phyloP scores from a whole-genome alignment of 2,113 vertebrate genomes.

The Macroglossus sobrinus region DNA sequence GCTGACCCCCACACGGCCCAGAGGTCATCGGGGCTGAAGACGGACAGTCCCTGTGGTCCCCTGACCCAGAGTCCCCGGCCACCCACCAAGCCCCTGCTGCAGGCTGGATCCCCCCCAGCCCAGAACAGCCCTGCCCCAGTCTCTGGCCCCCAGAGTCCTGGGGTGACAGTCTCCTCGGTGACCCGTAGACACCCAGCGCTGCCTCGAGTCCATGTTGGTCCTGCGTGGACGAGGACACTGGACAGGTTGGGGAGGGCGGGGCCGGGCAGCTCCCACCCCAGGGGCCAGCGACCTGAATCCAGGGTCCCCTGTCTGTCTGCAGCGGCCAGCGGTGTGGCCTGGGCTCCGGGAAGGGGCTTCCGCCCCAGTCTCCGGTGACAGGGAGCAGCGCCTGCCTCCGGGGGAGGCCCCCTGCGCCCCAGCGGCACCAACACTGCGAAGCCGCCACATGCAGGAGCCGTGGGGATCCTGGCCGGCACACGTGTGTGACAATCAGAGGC shows the following conservation, averaged over 20 bases:
- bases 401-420: too few species aligned
- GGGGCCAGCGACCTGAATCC: not conserved
- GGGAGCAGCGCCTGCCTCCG: not conserved
- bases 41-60: not conserved
- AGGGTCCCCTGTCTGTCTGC: not conserved
- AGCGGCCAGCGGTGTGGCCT: not conserved
- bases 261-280: not conserved
- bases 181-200: not conserved
- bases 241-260: not conserved
- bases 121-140: not conserved
- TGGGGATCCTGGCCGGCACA: not conserved
- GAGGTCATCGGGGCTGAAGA: not conserved
- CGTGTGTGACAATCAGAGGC: not conserved
- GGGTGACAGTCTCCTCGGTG: not conserved
- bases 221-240: not conserved
- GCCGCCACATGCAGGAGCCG: rapidly evolving
- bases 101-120: not conserved
- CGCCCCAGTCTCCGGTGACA: not conserved
- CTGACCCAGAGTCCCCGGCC: not conserved
- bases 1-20: not conserved
- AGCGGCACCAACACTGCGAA: rapidly evolving
- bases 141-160: not conserved
- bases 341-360: not conserved
- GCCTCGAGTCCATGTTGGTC: not conserved
- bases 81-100: not conserved